Base-by-base conservation (phyloP, 1,140 invertebrate species). In the Limonius californicus region DNA sequence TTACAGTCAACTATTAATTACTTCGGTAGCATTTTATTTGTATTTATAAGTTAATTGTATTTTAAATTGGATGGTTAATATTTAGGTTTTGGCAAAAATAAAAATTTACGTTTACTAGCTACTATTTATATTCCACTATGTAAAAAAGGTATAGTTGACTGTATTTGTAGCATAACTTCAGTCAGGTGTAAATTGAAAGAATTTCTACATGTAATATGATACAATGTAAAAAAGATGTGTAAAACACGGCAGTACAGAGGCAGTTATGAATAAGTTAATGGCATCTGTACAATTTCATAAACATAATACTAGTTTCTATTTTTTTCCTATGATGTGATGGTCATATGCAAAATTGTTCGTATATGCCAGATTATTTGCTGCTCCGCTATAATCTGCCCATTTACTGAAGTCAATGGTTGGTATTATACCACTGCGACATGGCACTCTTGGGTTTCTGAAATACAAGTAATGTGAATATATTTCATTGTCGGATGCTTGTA, bases 401-500 rank as follows among this genome's bases (percentile, higher is more conserved):
- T 94, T 94, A 64, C 82, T 87, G 63, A 94, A 84, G 76, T 95
- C 92, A 67, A 95, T 90, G 62, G 85, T 83, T 11, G 92, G 90
- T 57, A 95, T 83, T 21, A 94, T 83, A 47, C 90, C 90, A 73
- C 90, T 93, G 76, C 88, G 85, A 77, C 92, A 95, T 11, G 92
- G 89, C 61, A 95, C 92, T 72, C 92, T 83, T 11, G 92, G 92
- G 78, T 94, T 95, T 69, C 91, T 94, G 73, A 32, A 82, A 82
- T 72, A 67, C 67, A 72, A 76, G 68, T n/a, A n/a, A n/a, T 14
- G 3, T 67, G 65, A 62, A 57, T 64, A 68, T 62, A 70, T 66
- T 55, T 32, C 11, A 32, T 11, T 32, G 27, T 32, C 43, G 20
- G 16, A n/a, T 16, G 14, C 8, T 21, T 6, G 11, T 14, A 19